Evolutionary conservation across 2,797 vertebrate species (phyloP).

Genomic region (Neosilurus mollespiculum): DNA sequence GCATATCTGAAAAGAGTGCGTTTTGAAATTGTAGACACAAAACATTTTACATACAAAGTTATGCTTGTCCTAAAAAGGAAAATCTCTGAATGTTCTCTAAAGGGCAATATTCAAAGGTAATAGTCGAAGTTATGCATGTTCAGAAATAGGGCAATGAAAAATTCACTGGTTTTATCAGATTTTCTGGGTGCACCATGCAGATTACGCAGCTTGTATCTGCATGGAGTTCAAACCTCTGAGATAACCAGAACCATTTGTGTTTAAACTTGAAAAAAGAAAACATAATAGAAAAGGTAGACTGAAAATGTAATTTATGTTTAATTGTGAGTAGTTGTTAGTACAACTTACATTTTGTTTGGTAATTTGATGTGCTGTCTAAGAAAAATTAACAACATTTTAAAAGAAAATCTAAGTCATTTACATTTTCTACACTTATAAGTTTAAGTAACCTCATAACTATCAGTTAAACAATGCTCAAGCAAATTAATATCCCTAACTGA

Average conservation of each 20-base stretch:
- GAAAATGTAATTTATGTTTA: not conserved
- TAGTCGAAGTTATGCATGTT: not conserved
- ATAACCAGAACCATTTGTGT: not conserved
- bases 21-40: constrained; percentile 9
- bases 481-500: not conserved
- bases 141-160: too few relatives aligned
- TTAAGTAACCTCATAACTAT: not conserved
- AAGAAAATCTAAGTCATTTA: not conserved
- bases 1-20: constrained; percentile 80
- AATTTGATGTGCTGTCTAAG: not conserved
- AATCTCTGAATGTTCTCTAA: not conserved
- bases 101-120: too few relatives aligned
- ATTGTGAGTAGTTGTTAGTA: not conserved
- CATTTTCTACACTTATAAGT: not conserved
- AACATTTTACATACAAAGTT: not conserved
- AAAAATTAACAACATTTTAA: not conserved
- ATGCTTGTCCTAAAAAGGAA: not conserved
- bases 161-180: not conserved
- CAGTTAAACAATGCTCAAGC: not conserved
- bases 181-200: not conserved
- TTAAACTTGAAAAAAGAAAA: too few relatives aligned
- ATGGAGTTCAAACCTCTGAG: not conserved
- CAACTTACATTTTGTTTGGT: not conserved
- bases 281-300: not conserved
- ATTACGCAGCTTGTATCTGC: not conserved